These are phyloP conservation scores for Coptotermes formosanus DNA, from an alignment of 1,140 invertebrate species.

Conservation along the genomic window DNA sequence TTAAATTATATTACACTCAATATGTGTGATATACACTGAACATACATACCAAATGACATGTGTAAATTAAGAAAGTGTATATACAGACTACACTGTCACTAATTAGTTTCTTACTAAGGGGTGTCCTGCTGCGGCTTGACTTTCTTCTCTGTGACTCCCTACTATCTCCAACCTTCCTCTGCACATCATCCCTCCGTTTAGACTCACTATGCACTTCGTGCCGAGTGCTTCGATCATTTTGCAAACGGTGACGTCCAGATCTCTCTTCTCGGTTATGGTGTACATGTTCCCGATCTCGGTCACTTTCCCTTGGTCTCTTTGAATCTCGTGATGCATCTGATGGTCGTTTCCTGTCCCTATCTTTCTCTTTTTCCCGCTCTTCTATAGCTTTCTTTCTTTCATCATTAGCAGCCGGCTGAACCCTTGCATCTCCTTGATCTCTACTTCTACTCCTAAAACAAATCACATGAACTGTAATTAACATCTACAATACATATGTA, in stretches of 20 bases:
- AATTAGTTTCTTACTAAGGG: not conserved
- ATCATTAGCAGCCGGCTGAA: conserved; percentile 23
- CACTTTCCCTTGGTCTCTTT: not conserved
- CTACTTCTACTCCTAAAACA: conserved; percentile 37
- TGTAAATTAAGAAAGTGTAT: not conserved
- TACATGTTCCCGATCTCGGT: not conserved
- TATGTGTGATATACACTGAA: too few species aligned
- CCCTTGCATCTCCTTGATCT: conserved; percentile 26
- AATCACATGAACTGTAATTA: too few species aligned
- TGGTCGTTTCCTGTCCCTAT: not conserved
- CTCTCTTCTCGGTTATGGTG: conserved; percentile 9
- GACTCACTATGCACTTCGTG: not conserved
- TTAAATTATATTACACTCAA: too few species aligned
- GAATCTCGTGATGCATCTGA: not conserved
- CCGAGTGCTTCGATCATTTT: not conserved
- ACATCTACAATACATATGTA: too few species aligned
- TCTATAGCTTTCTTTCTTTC: conserved; percentile 25
- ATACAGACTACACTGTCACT: too few species aligned
- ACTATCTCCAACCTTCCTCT: not conserved
- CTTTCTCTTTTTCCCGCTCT: conserved; percentile 18
- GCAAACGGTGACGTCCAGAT: not conserved
- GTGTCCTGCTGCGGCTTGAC: not conserved
- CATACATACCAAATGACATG: too few species aligned
- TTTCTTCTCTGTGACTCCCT: not conserved
- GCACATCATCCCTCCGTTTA: not conserved